A percentile compares a stretch with the other conserved stretches of the same genome.
phyloP scores from a whole-genome alignment of 1,140 invertebrate species.

The Helicoverpa zea region DNA sequence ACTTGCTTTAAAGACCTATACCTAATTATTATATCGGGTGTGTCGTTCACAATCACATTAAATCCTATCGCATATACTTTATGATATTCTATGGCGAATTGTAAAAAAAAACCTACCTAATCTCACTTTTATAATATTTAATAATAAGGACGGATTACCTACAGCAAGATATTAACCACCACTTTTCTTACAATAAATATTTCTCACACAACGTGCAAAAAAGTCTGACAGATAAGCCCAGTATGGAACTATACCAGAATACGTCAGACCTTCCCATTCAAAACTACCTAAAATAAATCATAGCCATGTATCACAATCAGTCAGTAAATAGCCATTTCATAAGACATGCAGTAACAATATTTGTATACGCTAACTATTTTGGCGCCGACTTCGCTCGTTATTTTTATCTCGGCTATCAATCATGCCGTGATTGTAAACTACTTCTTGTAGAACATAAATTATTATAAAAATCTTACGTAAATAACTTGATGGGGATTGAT shows the following conservation, averaged over 20 bases:
- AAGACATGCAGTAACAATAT: slow-evolving; percentile 3
- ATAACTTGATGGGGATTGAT: background rate
- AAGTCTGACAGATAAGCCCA: background rate
- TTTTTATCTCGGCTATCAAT: slow-evolving; percentile 8
- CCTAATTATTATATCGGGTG: too few species aligned
- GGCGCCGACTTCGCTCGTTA: background rate
- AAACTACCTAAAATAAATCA: background rate
- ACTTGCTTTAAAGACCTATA: too few species aligned
- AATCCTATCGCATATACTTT: too few species aligned
- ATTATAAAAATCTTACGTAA: slow-evolving; percentile 6
- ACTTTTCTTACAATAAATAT: background rate
- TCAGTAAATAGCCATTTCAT: slow-evolving; percentile 17
- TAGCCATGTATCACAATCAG: slow-evolving; percentile 10
- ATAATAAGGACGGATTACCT: too few species aligned
- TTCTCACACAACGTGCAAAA: background rate
- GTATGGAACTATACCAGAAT: background rate
- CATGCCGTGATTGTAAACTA: slow-evolving; percentile 6
- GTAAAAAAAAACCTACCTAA: too few species aligned
- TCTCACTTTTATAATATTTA: too few species aligned
- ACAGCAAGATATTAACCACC: too few species aligned
- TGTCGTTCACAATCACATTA: too few species aligned
- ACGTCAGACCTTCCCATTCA: background rate
- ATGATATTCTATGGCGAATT: too few species aligned
- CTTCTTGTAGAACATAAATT: background rate
- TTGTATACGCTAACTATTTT: slow-evolving; percentile 1